Percentiles rank a stretch among this genome's conserved stretches.
These are phyloP conservation scores for Tetrax tetrax DNA, from an alignment of 2,113 vertebrate genomes.

Conservation along the genomic window DNA sequence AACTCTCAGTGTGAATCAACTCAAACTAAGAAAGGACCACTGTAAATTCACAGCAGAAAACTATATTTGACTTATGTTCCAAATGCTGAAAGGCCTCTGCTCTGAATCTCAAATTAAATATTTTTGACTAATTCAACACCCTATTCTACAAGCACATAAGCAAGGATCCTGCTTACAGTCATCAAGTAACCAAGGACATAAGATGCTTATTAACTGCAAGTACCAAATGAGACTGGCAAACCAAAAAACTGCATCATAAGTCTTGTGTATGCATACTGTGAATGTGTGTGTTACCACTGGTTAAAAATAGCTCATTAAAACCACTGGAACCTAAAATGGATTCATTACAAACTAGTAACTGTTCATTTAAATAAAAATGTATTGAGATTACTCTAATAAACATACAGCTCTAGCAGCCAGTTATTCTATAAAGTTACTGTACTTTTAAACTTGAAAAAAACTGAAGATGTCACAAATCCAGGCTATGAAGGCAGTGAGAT, in stretches of 20 bases:
- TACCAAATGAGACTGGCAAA: not conserved
- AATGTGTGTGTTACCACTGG: not conserved
- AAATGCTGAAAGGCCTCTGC: not conserved
- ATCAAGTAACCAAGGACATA: not conserved
- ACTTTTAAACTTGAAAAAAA: not conserved
- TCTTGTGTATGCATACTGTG: not conserved
- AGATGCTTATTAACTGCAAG: not conserved
- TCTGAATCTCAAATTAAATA: not conserved
- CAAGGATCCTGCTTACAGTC: not conserved
- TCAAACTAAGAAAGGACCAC: not conserved
- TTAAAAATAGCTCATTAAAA: conserved; percentile 12
- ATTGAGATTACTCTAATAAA: not conserved
- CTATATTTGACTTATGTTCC: not conserved
- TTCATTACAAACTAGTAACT: not conserved
- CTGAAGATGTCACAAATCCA: not conserved
- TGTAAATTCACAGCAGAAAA: not conserved
- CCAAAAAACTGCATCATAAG: not conserved
- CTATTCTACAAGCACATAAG: not conserved
- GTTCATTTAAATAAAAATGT: not conserved
- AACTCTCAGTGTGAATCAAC: not conserved
- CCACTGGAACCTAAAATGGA: not conserved
- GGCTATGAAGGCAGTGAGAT: not conserved
- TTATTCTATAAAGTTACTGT: not conserved
- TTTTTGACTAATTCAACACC: not conserved
- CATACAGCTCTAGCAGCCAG: not conserved